Percentiles rank a stretch among this genome's conserved stretches.
These are phyloP conservation scores for Bactericera cockerelli DNA, from an alignment of 1,140 invertebrate genomes.

Conservation along the genomic window DNA sequence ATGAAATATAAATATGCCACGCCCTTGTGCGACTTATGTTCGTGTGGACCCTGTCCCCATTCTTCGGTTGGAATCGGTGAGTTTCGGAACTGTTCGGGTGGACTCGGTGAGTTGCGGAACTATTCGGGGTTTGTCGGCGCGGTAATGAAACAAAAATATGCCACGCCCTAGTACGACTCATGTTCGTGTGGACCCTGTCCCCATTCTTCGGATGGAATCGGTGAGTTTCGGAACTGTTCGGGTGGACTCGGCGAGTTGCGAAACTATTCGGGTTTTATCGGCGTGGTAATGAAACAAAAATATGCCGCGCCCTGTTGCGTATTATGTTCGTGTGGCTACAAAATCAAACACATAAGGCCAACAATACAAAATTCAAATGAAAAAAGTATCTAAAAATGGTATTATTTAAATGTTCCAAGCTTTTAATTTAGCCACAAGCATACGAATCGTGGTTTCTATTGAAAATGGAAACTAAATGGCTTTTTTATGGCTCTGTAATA, in stretches of 20 bases:
- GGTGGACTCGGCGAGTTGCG: no score
- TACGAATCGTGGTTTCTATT: no score
- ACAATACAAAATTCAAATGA: no score
- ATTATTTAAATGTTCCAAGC: no score
- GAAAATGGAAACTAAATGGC: no score
- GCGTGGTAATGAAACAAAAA: background rate
- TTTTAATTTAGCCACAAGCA: no score
- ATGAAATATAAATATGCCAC: slow-evolving; percentile 16
- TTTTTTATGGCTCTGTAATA: no score
- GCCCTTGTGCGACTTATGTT: slow-evolving; percentile 48
- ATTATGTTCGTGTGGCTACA: slow-evolving; percentile 54
- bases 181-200: slow-evolving; percentile 47
- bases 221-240: slow-evolving; percentile 34
- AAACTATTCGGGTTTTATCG: background rate
- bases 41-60: slow-evolving; percentile 54
- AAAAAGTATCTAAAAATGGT: no score
- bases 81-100: slow-evolving; percentile 20
- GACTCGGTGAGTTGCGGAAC: no score
- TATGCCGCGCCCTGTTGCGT: slow-evolving; percentile 39
- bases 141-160: background rate
- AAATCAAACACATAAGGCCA: no score
- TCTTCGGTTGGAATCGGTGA: slow-evolving; percentile 69
- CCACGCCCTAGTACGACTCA: slow-evolving; percentile 44
- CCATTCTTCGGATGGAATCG: slow-evolving; percentile 68
- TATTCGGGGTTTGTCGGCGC: background rate